phyloP scores from a whole-genome alignment of 2,113 vertebrate species.

The Gymnogyps californianus region DNA sequence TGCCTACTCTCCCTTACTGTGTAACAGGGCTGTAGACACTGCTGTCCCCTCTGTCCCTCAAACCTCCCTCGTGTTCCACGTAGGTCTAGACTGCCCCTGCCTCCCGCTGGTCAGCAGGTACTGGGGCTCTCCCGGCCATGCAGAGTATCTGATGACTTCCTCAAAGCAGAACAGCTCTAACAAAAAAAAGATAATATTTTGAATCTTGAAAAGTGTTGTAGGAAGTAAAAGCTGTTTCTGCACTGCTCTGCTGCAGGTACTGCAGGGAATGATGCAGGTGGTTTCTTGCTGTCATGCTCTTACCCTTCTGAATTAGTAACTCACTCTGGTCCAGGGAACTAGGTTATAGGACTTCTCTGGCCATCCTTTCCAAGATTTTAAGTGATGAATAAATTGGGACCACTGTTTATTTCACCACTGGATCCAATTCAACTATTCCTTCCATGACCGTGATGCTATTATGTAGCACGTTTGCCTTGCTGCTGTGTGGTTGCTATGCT shows the following conservation, averaged over 20 bases:
- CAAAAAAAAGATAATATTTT: not conserved
- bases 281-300: not conserved
- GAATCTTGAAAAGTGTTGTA: not conserved
- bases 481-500: not conserved
- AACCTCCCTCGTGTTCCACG: not conserved
- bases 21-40: not conserved
- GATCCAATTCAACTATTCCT: not conserved
- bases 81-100: not conserved
- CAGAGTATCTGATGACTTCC: not conserved
- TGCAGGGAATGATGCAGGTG: not conserved
- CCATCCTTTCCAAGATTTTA: not conserved
- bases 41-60: not conserved
- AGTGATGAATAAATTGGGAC: not conserved
- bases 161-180: not conserved
- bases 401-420: not conserved
- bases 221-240: not conserved
- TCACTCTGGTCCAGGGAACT: not conserved
- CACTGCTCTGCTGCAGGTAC: not conserved
- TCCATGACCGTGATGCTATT: rapidly evolving
- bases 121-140: not conserved
- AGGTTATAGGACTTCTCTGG: not conserved
- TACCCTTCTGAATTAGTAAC: not conserved
- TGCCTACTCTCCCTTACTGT: not conserved
- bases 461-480: not conserved
- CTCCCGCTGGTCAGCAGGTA: not conserved